phyloP scores from a whole-genome alignment of 2,797 vertebrate genomes.

The Sarcoramphus papa region DNA sequence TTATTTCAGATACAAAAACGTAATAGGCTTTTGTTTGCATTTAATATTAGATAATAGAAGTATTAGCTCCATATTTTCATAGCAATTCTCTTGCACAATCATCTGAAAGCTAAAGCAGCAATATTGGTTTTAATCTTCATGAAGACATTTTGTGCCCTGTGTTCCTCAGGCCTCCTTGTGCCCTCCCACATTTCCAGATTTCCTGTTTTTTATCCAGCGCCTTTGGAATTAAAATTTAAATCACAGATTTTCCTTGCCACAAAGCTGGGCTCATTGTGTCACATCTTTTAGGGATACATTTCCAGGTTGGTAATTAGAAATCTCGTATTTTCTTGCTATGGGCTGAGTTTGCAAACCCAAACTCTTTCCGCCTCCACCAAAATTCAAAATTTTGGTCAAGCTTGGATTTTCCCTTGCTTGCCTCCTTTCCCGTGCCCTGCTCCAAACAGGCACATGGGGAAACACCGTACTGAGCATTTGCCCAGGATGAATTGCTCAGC shows the following conservation, averaged over 20 bases:
- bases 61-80: not conserved
- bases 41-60: not conserved
- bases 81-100: not conserved
- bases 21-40: not conserved
- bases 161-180: not conserved
- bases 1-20: not conserved
- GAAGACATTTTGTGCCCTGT: not conserved
- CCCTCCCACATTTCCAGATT: not conserved
- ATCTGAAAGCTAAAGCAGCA: not conserved
- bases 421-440: not conserved
- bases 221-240: not conserved
- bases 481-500: not conserved
- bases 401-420: not conserved
- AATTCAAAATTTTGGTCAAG: not conserved
- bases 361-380: not conserved
- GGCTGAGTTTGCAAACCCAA: not conserved
- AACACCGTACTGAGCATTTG: not conserved
- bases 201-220: not conserved
- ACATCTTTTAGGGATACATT: not conserved
- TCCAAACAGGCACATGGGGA: not conserved
- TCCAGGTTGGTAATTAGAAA: not conserved
- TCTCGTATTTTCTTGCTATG: not conserved
- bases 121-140: not conserved
- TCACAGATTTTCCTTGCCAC: not conserved
- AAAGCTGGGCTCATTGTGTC: not conserved